These are phyloP conservation scores for Mamestra brassicae DNA, from an alignment of 2,888 invertebrate genomes.

Conservation along the genomic window DNA sequence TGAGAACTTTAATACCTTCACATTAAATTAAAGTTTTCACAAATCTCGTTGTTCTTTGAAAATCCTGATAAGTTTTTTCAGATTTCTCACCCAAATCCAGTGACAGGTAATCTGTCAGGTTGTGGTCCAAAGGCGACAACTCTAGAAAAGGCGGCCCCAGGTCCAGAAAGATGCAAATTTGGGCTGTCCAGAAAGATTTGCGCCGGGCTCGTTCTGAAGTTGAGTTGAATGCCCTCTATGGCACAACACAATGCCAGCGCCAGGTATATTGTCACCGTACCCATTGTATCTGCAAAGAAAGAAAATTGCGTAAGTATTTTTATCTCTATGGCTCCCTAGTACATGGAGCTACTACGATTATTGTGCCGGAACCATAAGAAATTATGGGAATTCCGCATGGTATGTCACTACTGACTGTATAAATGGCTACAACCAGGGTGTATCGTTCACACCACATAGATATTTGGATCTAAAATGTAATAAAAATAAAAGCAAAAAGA, in stretches of 20 bases:
- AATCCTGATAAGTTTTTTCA: not conserved
- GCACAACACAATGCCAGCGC: constrained; percentile 67
- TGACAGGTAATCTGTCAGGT: constrained; percentile 78
- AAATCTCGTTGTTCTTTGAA: not conserved
- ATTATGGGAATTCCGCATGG: not conserved
- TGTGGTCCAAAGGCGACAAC: constrained; percentile 65
- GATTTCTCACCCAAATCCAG: constrained; percentile 78
- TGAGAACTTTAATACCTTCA: constrained; percentile 12
- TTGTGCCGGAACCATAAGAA: constrained; percentile 14
- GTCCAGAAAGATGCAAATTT: constrained; percentile 60
- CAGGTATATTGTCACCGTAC: constrained; percentile 59
- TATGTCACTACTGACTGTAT: not conserved
- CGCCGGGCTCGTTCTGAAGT: constrained; percentile 51
- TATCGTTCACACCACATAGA: not conserved
- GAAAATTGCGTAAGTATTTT: constrained; percentile 45
- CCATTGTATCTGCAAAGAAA: constrained; percentile 76
- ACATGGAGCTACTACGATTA: constrained; percentile 6
- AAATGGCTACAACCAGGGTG: not conserved
- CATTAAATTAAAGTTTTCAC: too few relatives aligned
- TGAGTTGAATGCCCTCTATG: constrained; percentile 66
- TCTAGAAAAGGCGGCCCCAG: constrained; percentile 67
- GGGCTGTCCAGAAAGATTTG: constrained; percentile 63
- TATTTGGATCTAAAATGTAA: not conserved
- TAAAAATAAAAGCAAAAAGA: not conserved
- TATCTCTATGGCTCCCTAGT: not conserved